Evolutionary conservation across 2,888 invertebrate genomes (phyloP), one percentile per base, ranked within the genome.

Genomic region (Urechis unicinctus): DNA sequence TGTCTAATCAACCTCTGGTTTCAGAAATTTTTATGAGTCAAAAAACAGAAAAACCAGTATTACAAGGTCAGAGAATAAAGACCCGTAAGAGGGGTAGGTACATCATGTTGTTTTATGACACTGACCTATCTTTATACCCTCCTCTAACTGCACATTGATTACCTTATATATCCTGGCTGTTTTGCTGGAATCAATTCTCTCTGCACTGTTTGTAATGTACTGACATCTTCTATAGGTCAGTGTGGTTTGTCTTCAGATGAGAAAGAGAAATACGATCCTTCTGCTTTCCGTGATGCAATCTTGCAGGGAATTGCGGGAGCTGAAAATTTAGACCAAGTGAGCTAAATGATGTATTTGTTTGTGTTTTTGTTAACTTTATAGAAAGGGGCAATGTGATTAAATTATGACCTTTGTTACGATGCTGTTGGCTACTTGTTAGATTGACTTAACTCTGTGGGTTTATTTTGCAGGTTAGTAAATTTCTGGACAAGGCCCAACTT

Each of bases 21-120:
- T n/a, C n/a, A n/a, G n/a, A n/a, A n/a, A n/a, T 57, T 93, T 94
- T 92, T 93, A 95, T 95, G 95, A 95, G 92, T 95, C 94, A 94
- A 86, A 95, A 95, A 90, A 90, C 88, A 87, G 94, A 95, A 92
- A 93, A 94, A 91, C 95, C 95, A 88, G 89, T 93, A 87, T 86
- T 95, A 88, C 93, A 93, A 88, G 95, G 95, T 91, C 94, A 94
- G 87, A 93, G 95, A 86, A 94, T 95, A 87, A 95, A 95, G 91
- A 94, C 95, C 91, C 90, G 95, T 88, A 95, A 95, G 90, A 93
- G 95, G 93, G 92, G 92, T 92, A 82, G 82, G 82, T 58, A n/a
- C n/a, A n/a, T n/a, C n/a, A n/a, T n/a, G n/a, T 45, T 21, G n/a
- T 21, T 21, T 45, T 9, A 45, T 21, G 24, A 52, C 9, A 52